Percentiles rank a stretch among this genome's conserved stretches.
Conservation (phyloP, 2,888 invertebrate genomes). For the Drosophila monieri region DNA sequence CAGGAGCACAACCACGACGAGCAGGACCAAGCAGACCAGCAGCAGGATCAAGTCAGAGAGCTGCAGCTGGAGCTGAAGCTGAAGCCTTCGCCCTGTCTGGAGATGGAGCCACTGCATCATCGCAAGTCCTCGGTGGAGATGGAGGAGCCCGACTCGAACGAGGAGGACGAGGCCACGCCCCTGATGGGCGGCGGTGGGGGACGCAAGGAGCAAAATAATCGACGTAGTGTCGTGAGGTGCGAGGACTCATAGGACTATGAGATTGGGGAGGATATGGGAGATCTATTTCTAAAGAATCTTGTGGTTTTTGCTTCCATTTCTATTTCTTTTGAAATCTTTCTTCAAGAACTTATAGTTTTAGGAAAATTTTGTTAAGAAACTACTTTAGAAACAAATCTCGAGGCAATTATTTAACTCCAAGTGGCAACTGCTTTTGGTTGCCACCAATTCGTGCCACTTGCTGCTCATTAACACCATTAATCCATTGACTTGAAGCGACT, state of each 20-base stretch:
- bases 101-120: slow-evolving; percentile 59
- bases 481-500: neutral
- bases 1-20: slow-evolving; percentile 12
- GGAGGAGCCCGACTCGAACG: slow-evolving; percentile 45
- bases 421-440: slow-evolving; percentile 10
- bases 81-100: slow-evolving; percentile 43
- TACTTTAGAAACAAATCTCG: no score
- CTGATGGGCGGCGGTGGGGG: slow-evolving; percentile 55
- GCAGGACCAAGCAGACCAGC: neutral
- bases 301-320: no score
- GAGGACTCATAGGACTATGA: slow-evolving; percentile 15
- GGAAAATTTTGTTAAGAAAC: no score
- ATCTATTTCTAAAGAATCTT: no score
- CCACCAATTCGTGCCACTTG: slow-evolving; percentile 27
- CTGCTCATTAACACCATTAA: slow-evolving; percentile 47
- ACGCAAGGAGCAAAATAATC: slow-evolving; percentile 83
- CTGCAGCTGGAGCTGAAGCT: slow-evolving; percentile 49
- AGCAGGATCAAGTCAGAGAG: neutral
- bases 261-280: no score
- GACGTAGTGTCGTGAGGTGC: slow-evolving; percentile 83
- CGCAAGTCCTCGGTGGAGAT: slow-evolving; percentile 43
- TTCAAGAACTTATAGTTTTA: no score
- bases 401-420: neutral
- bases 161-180: slow-evolving; percentile 61
- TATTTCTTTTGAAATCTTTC: no score